Evolutionary conservation across 2,888 invertebrate species (phyloP).

Genomic region (Andrena bicolor): DNA sequence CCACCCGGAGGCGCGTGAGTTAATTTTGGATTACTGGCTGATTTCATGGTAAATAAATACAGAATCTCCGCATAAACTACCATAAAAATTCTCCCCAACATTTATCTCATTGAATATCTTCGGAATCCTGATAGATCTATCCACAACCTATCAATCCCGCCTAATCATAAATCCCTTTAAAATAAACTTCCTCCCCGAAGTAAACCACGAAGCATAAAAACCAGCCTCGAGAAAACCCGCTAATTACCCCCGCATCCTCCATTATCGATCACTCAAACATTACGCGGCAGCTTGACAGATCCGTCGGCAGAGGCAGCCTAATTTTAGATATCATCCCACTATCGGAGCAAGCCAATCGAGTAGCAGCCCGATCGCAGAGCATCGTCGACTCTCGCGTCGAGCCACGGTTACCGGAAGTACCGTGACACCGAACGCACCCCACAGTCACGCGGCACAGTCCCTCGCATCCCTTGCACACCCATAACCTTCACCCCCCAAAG

Average conservation of each 20-base stretch:
- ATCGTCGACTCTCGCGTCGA: slow-evolving; percentile 26
- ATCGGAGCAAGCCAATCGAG: slow-evolving; percentile 60
- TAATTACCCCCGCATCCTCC: slow-evolving; percentile 23
- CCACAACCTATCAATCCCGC: neutral
- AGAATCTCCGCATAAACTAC: slow-evolving; percentile 21
- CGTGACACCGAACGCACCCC: slow-evolving; percentile 25
- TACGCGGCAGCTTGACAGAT: slow-evolving; percentile 59
- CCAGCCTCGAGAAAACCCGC: neutral
- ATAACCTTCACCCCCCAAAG: too few relatives aligned
- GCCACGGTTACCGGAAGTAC: slow-evolving; percentile 43
- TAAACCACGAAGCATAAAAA: neutral
- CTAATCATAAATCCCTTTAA: neutral
- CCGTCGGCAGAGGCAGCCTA: slow-evolving; percentile 59
- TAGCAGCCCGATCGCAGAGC: slow-evolving; percentile 29
- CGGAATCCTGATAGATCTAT: neutral
- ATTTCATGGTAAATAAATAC: slow-evolving; percentile 55
- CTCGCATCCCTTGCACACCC: neutral
- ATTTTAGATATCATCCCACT: slow-evolving; percentile 68
- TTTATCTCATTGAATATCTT: slow-evolving; percentile 1
- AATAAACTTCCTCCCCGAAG: too few relatives aligned
- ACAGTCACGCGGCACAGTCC: slow-evolving; percentile 12
- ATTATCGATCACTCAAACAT: slow-evolving; percentile 50
- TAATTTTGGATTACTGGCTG: slow-evolving; percentile 60
- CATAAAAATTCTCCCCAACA: neutral
- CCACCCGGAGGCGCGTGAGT: slow-evolving; percentile 36